These are phyloP conservation scores for Machimus rusticus DNA, from an alignment of 2,888 invertebrate genomes.

Conservation along the genomic window DNA sequence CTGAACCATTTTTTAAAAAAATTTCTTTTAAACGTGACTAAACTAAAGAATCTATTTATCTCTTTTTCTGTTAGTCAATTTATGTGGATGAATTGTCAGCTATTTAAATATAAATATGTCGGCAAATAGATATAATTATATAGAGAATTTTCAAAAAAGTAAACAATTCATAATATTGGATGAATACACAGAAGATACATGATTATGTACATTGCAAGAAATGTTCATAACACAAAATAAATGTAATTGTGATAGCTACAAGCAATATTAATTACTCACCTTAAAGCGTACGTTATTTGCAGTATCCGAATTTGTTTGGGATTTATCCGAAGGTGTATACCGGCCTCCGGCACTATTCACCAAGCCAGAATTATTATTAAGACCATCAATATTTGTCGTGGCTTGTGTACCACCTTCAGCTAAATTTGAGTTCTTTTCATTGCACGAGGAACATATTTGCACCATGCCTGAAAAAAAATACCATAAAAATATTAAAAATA, in stretches of 20 bases:
- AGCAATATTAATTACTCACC: conserved; percentile 53
- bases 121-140: no score
- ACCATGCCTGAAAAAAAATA: conserved; percentile 70
- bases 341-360: conserved; percentile 52
- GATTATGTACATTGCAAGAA: background rate
- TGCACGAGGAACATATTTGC: conserved; percentile 86
- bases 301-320: conserved; percentile 60
- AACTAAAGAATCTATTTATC: background rate
- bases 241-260: background rate
- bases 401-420: conserved; percentile 61
- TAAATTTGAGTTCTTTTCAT: conserved; percentile 72
- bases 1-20: background rate
- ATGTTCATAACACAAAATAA: background rate
- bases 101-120: no score
- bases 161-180: background rate
- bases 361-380: conserved; percentile 49
- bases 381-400: conserved; percentile 49
- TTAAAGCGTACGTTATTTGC: conserved; percentile 61
- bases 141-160: background rate
- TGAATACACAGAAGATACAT: background rate
- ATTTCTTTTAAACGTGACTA: background rate
- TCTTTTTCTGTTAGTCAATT: background rate
- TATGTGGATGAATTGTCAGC: no score
- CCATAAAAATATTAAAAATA: conserved; percentile 6
- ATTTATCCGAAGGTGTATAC: conserved; percentile 61